A percentile compares a stretch with the other conserved stretches of the same genome.
phyloP scores from a whole-genome alignment of 2,113 vertebrate genomes.

The Hassar affinis region DNA sequence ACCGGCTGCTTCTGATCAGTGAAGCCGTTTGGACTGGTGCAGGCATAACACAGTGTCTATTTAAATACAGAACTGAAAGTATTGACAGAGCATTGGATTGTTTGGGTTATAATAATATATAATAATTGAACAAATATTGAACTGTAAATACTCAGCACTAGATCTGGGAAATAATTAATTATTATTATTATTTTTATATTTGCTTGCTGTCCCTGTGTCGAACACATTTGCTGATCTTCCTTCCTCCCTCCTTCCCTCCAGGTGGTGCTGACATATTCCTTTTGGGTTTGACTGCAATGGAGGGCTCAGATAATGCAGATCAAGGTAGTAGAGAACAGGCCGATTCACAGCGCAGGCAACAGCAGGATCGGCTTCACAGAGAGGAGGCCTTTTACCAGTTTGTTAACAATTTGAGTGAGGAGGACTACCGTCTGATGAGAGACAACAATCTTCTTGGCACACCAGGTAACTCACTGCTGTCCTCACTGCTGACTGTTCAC shows the following conservation, averaged over 20 bases:
- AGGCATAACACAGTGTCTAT: neutral
- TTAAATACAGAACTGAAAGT: neutral
- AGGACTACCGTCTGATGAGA: conserved; percentile 97
- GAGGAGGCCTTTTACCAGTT: conserved; percentile 99
- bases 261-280: conserved; percentile 43
- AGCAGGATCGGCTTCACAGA: conserved; percentile 88
- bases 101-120: neutral
- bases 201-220: neutral
- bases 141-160: neutral
- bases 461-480: conserved; percentile 80
- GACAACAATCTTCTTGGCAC: conserved; percentile 97
- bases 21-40: neutral
- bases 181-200: neutral
- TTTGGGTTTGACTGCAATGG: conserved; percentile 75
- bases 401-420: conserved; percentile 96
- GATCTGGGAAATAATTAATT: neutral
- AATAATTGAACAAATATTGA: neutral
- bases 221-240: neutral
- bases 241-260: conserved; percentile 43
- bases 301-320: conserved; percentile 87
- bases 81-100: neutral
- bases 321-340: conserved; percentile 86
- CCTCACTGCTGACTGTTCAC: neutral
- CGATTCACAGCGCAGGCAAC: conserved; percentile 88
- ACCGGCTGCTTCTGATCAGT: neutral